A percentile compares a stretch with the other conserved stretches of the same genome.
Conservation (phyloP, 2,888 invertebrate genomes). For the Chesias legatella region DNA sequence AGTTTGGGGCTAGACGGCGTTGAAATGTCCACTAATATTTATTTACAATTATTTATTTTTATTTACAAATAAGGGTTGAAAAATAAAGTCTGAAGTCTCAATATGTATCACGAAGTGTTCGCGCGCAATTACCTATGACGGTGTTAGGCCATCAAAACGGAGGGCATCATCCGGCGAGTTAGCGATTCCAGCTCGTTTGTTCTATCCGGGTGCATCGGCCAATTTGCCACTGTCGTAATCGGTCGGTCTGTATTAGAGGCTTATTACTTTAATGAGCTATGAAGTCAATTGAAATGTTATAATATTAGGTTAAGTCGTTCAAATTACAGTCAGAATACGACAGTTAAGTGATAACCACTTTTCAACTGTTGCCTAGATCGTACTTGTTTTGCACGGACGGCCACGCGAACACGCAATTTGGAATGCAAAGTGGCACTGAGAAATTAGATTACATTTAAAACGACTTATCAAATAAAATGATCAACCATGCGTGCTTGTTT, state of each 20-base stretch:
- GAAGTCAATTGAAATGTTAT: conserved; percentile 34
- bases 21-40: too few relatives aligned
- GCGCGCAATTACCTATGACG: conserved; percentile 18
- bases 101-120: too few relatives aligned
- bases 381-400: neutral
- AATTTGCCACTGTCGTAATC: conserved; percentile 30
- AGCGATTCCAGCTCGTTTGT: conserved; percentile 40
- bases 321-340: conserved; percentile 3
- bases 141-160: conserved; percentile 14
- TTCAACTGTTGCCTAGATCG: conserved; percentile 6
- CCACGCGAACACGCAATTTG: conserved; percentile 8
- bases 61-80: too few relatives aligned
- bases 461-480: neutral
- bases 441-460: conserved; percentile 5
- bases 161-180: conserved; percentile 30
- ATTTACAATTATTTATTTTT: too few relatives aligned
- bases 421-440: conserved; percentile 10
- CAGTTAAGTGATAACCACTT: conserved; percentile 1
- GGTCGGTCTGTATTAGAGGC: conserved; percentile 25
- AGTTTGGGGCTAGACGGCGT: too few relatives aligned
- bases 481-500: too few relatives aligned
- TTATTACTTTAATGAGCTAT: conserved; percentile 38
- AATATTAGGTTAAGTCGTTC: conserved; percentile 14
- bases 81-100: too few relatives aligned
- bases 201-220: conserved; percentile 37